A percentile compares a stretch with the other conserved stretches of the same genome.
These are phyloP conservation scores for Etia nguti DNA, from an alignment of 2,113 vertebrate species.

Conservation along the genomic window DNA sequence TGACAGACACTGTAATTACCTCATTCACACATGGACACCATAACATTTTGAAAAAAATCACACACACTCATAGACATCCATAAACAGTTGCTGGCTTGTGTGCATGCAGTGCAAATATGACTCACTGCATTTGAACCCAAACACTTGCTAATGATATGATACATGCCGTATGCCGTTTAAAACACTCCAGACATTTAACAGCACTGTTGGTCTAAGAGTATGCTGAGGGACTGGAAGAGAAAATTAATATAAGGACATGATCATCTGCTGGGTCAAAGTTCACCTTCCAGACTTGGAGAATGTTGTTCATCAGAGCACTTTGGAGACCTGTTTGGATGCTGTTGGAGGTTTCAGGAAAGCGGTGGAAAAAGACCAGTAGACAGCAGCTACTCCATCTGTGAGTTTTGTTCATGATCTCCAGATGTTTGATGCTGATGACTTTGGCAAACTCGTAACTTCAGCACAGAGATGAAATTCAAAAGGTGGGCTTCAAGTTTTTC, in stretches of 20 bases:
- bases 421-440: not conserved
- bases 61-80: not conserved
- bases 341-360: not conserved
- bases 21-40: slow-evolving; percentile 63
- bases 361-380: not conserved
- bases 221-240: not conserved
- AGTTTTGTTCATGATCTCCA: not conserved
- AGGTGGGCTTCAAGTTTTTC: not conserved
- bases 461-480: not conserved
- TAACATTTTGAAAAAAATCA: slow-evolving; percentile 27
- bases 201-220: not conserved
- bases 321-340: not conserved
- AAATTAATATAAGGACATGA: not conserved
- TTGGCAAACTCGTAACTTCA: not conserved
- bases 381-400: not conserved
- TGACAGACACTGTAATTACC: slow-evolving; percentile 43
- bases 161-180: not conserved
- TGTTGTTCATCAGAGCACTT: not conserved
- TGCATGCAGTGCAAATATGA: not conserved
- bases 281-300: not conserved
- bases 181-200: slow-evolving; percentile 9
- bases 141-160: slow-evolving; percentile 20
- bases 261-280: not conserved
- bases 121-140: slow-evolving; percentile 43
- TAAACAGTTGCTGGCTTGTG: not conserved